These are phyloP conservation scores for Anarhynchus alexandrinus DNA, from an alignment of 2,113 vertebrate genomes.

Conservation along the genomic window DNA sequence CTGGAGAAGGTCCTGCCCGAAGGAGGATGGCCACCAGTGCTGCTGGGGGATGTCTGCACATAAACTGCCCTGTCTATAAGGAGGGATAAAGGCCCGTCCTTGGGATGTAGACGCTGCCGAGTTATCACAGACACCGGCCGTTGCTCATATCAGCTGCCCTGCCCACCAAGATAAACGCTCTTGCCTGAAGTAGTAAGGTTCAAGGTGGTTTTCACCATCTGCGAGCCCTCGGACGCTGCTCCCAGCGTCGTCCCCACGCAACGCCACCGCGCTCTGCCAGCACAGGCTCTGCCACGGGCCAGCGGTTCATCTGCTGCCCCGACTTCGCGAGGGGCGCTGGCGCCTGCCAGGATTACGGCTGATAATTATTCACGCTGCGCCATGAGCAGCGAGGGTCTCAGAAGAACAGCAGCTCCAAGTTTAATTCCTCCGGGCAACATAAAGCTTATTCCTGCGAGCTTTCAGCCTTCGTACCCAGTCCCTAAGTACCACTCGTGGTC, in stretches of 20 bases:
- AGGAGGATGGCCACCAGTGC: background rate
- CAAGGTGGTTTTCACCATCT: background rate
- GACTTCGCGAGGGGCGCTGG: accelerated
- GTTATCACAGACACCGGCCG: background rate
- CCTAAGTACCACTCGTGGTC: background rate
- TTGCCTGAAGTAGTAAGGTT: accelerated
- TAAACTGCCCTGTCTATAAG: background rate
- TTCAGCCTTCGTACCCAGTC: background rate
- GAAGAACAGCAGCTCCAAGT: background rate
- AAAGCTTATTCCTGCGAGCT: background rate
- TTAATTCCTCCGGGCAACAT: background rate
- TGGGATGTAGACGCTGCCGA: accelerated
- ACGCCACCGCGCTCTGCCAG: background rate
- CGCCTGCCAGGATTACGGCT: background rate
- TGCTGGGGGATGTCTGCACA: background rate
- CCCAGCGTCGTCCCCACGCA: accelerated
- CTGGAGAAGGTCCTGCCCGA: background rate
- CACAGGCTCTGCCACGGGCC: background rate
- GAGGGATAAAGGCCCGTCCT: background rate
- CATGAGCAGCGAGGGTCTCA: accelerated
- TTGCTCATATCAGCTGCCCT: background rate
- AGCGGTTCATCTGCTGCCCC: accelerated
- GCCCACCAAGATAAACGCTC: background rate
- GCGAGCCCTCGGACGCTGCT: background rate
- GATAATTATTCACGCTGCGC: background rate